These are phyloP conservation scores for Mesorhabditis sp. DNA, from an alignment of 2,888 invertebrate genomes.

Conservation along the genomic window DNA sequence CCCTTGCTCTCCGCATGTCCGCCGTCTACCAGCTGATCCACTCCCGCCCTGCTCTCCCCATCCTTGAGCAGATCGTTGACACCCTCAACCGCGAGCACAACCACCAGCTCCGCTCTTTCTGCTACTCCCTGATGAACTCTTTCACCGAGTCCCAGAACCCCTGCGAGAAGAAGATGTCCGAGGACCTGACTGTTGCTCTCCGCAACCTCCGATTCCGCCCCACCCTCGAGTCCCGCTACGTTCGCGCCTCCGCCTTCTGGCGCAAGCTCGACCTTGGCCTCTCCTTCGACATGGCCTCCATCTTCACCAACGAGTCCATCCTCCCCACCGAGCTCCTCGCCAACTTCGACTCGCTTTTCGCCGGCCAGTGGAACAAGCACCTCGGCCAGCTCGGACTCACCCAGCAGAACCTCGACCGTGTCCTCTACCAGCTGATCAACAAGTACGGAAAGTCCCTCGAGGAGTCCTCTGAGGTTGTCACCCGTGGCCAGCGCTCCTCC, in stretches of 20 bases:
- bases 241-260: slow-evolving; percentile 32
- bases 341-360: slow-evolving; percentile 38
- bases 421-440: slow-evolving; percentile 26
- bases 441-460: slow-evolving; percentile 30
- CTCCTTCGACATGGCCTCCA: slow-evolving; percentile 29
- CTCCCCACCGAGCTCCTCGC: slow-evolving; percentile 40
- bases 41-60: slow-evolving; percentile 34
- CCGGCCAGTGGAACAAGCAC: slow-evolving; percentile 39
- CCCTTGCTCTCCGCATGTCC: slow-evolving; percentile 43
- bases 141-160: slow-evolving; percentile 38
- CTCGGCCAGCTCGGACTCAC: slow-evolving; percentile 32
- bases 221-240: slow-evolving; percentile 23
- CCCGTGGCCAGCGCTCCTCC: slow-evolving; percentile 32
- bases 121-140: slow-evolving; percentile 34
- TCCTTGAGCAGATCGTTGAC: slow-evolving; percentile 44
- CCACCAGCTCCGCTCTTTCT: slow-evolving; percentile 45
- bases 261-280: slow-evolving; percentile 26
- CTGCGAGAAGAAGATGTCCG: slow-evolving; percentile 27
- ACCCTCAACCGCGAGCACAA: slow-evolving; percentile 35
- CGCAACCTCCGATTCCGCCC: slow-evolving; percentile 25
- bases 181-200: slow-evolving; percentile 20
- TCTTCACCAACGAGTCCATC: slow-evolving; percentile 43
- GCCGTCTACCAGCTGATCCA: slow-evolving; percentile 43
- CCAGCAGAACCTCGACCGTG: slow-evolving; percentile 32
- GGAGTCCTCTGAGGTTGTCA: slow-evolving; percentile 19